These are phyloP conservation scores for Ectemnius lituratus DNA, from an alignment of 2,888 invertebrate genomes.

Conservation along the genomic window DNA sequence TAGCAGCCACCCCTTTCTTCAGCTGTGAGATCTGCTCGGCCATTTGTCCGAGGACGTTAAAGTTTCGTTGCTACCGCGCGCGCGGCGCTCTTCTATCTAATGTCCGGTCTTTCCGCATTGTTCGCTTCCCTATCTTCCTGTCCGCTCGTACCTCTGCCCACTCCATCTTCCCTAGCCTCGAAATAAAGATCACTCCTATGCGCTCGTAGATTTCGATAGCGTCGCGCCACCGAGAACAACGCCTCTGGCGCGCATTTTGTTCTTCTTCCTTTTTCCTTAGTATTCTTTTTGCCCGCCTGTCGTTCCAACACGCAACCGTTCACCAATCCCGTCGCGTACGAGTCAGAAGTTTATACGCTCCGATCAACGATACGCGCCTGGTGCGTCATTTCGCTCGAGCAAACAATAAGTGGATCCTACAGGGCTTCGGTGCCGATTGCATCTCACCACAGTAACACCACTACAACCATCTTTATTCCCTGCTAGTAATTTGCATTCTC, in stretches of 20 bases:
- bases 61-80: background rate
- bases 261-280: background rate
- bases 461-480: slow-evolving; percentile 59
- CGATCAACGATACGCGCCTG: background rate
- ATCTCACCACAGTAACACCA: slow-evolving; percentile 35
- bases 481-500: slow-evolving; percentile 74
- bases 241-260: background rate
- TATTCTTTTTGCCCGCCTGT: background rate
- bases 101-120: slow-evolving; percentile 1
- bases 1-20: slow-evolving; percentile 28
- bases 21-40: background rate
- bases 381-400: slow-evolving; percentile 9
- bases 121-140: too few species aligned
- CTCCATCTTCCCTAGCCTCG: too few species aligned
- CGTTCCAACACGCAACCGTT: background rate
- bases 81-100: background rate
- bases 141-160: too few species aligned
- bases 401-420: slow-evolving; percentile 7
- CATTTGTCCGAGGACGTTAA: too few species aligned
- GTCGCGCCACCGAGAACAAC: background rate
- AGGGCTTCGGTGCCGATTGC: slow-evolving; percentile 56
- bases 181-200: background rate
- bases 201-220: background rate
- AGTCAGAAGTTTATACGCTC: background rate
- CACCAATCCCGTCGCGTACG: background rate